Base-by-base conservation (phyloP, 2,797 vertebrate genomes). In the Nyctibius grandis region DNA sequence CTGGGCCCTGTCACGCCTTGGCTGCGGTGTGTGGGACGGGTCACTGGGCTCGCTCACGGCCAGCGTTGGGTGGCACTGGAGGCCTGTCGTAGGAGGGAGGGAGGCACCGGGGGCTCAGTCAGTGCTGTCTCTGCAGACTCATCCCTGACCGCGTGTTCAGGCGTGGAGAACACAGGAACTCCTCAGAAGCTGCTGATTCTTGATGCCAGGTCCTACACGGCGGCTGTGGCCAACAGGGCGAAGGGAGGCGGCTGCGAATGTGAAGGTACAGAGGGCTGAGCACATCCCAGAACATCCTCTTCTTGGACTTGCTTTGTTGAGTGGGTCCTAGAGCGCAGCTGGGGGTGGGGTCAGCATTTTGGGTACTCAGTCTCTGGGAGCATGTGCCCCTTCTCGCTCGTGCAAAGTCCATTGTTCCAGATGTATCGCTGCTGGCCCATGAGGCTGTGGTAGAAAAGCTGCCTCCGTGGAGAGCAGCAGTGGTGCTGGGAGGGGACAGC, bases 201-300 rank as follows among this genome's bases (percentile, higher is more conserved):
- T 57, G 99, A 99, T 40, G 99, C 99, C 56, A 98, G 99, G 75
- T 99, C 99, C 31, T 99, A 99, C 97, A 99, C 99, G 0, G 99
- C 99, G 2, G 99, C 99, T 0, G 99, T 99, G 92, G 99, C 99
- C 76, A 99, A 99, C 98, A 98, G 99, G 65, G 99, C 99, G 59
- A 99, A 99, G 97, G 99, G 99, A 25, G 99, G 99, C 5, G 99
- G 99, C 96, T 99, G 99, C 3, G 99, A 99, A 94, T 99, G 99
- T 59, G 99, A 99, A 99, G 99, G 99, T 99, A 90, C 5, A 4
- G 1, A 47, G 57, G 31, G 61, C 69, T 61, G 5, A n/a, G 36
- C 44, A 6, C 5, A 31, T 54, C 21, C 26, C 34, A 25, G 23
- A 29, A 7, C 40, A 19, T 40, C 34, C 65, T 67, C 28, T 63